Evolutionary conservation across 2,113 vertebrate genomes (phyloP).

Genomic region (Sisor rabdophorus): DNA sequence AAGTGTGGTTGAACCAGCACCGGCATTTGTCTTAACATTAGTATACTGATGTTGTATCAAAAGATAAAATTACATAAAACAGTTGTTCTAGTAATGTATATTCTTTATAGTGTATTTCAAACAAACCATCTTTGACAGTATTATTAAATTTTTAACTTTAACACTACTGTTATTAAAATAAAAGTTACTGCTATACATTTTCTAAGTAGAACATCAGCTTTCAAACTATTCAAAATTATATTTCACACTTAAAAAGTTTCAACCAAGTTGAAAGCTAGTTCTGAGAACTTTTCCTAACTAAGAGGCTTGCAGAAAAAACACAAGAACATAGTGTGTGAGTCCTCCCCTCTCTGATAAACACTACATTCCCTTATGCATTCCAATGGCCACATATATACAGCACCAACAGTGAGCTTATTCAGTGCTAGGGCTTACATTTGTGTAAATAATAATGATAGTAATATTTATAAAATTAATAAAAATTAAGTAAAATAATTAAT

Average conservation of each 20-base stretch:
- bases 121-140: too few species aligned
- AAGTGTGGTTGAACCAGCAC: too few species aligned
- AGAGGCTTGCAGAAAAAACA: slow-evolving; percentile 5
- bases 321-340: slow-evolving; percentile 33
- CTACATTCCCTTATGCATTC: slow-evolving; percentile 55
- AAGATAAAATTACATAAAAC: too few species aligned
- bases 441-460: neutral
- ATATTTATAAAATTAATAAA: too few species aligned
- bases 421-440: too few species aligned
- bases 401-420: neutral
- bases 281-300: slow-evolving; percentile 33
- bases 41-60: too few species aligned
- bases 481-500: too few species aligned
- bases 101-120: too few species aligned
- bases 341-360: slow-evolving; percentile 14
- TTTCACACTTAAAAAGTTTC: slow-evolving; percentile 18
- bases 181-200: neutral
- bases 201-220: neutral
- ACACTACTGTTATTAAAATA: neutral
- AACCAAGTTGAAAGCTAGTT: slow-evolving; percentile 6
- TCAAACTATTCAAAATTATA: neutral
- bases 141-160: too few species aligned
- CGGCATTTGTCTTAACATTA: too few species aligned
- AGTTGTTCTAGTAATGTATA: too few species aligned
- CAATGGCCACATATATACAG: slow-evolving; percentile 10